Base-by-base conservation (phyloP, 2,888 invertebrate species). In the Pseudococcus jackbeardsleyi region DNA sequence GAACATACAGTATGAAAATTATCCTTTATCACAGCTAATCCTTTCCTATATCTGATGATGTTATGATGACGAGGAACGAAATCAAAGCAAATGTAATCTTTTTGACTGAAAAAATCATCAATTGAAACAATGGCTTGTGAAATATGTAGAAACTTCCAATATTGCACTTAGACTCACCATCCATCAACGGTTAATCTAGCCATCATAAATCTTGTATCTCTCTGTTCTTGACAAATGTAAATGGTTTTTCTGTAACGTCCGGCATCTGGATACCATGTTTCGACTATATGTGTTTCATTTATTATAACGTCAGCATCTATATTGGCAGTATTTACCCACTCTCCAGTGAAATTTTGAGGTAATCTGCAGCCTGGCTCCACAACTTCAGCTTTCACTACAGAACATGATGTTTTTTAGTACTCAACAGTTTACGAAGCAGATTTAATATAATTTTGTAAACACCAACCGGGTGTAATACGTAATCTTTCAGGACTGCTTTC, bases 271-370 rank as follows among this genome's bases (percentile, higher is more conserved):
- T 96, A 96, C 92, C 96, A 98, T 0, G 96, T 97, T 92, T 98
- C 98, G 90, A 98, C 96, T 59, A 99, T 98, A 91, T 99, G 99
- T 0, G 99, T 99, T 91, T 97, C 96, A 91, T 99, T 99, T 68
- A 99, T 97, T 82, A 94, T 94, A 0, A 98, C 95, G 92, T 98
- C 97, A 0, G 98, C 98, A 91, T 98, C 98, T 90, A 98, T 96
- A 91, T 99, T 98, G 0, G 98, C 98, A 0, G 99, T 98, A 91
- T 99, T 99, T 86, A 98, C 97, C 99, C 99, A 99, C 33, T 96
- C 94, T 0, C 99, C 98, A 0, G 96, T 94, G 92, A 98, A 98
- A 91, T 99, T 98, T 91, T 97, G 96, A 0, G 99, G 98, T 89
- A 99, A 92, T 79, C 97, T 94, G 91, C 99, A 99, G 0, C 97